Percentiles rank a stretch among this genome's conserved stretches.
These are phyloP conservation scores for Porites rus DNA, from an alignment of 92 coral and sea anemone species.

Conservation along the genomic window DNA sequence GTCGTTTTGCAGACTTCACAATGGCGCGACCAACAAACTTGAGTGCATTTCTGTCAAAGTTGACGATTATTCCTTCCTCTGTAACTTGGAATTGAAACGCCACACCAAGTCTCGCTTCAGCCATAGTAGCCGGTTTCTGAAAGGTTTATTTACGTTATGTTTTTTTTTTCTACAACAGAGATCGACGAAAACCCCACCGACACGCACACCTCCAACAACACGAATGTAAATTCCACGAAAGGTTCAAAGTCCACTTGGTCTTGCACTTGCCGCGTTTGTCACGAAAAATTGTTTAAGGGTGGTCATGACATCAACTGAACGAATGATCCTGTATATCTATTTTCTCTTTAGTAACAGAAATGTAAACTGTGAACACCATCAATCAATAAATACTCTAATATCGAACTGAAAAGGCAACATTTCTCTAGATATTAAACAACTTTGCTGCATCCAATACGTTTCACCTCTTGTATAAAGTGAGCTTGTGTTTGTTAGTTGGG, in stretches of 20 bases:
- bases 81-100: conserved; percentile 96
- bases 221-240: conserved; percentile 3
- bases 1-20: conserved; percentile 79
- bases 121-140: conserved; percentile 61
- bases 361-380: too few relatives aligned
- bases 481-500: too few relatives aligned
- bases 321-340: too few relatives aligned
- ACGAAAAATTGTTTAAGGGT: too few relatives aligned
- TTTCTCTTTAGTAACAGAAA: too few relatives aligned
- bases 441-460: too few relatives aligned
- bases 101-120: conserved; percentile 99
- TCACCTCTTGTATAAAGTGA: too few relatives aligned
- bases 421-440: too few relatives aligned
- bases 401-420: too few relatives aligned
- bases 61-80: conserved; percentile 89
- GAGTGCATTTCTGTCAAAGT: conserved; percentile 87
- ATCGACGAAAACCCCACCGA: not conserved
- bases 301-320: too few relatives aligned
- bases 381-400: too few relatives aligned
- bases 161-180: not conserved
- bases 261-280: not conserved
- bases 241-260: conserved; percentile 27
- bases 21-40: conserved; percentile 86
- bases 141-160: conserved; percentile 6
- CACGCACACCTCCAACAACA: conserved; percentile 47